These are phyloP conservation scores for Ophion ventricosus DNA, from an alignment of 2,888 invertebrate genomes.

Conservation along the genomic window DNA sequence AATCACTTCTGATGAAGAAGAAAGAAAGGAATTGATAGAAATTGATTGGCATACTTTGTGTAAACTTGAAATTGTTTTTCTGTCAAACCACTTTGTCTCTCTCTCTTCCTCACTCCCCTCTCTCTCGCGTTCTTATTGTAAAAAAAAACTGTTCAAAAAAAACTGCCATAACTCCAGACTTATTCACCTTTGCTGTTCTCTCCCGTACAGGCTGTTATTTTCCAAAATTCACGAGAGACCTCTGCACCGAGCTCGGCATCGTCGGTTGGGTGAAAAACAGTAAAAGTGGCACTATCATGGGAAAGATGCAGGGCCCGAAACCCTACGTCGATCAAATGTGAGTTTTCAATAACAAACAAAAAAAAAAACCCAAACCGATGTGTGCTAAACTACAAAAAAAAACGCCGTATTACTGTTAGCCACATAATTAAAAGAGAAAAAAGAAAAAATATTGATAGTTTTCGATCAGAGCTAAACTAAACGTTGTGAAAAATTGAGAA, in stretches of 20 bases:
- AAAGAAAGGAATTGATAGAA: too few species aligned
- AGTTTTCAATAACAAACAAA: constrained; percentile 80
- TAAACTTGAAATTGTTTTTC: constrained; percentile 11
- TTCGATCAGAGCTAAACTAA: too few species aligned
- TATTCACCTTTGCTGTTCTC: background rate
- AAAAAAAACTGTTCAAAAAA: background rate
- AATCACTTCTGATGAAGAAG: too few species aligned
- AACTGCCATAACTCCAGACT: background rate
- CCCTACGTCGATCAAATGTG: constrained; percentile 92
- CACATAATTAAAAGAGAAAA: background rate
- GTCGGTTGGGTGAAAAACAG: constrained; percentile 97
- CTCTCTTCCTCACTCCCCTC: background rate
- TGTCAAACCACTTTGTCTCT: background rate
- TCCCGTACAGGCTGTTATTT: constrained; percentile 90
- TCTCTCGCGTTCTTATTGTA: background rate
- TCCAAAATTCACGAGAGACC: constrained; percentile 94
- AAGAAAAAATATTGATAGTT: too few species aligned
- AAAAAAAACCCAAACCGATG: too few species aligned
- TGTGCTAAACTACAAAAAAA: background rate
- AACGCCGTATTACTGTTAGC: background rate
- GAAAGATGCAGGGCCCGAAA: constrained; percentile 94
- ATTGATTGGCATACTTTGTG: background rate
- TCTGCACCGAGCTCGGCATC: constrained; percentile 89
- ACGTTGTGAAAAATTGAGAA: too few species aligned
- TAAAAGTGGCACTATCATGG: constrained; percentile 93